phyloP scores from a whole-genome alignment of 2,888 invertebrate genomes.

The Melanotus villosus region DNA sequence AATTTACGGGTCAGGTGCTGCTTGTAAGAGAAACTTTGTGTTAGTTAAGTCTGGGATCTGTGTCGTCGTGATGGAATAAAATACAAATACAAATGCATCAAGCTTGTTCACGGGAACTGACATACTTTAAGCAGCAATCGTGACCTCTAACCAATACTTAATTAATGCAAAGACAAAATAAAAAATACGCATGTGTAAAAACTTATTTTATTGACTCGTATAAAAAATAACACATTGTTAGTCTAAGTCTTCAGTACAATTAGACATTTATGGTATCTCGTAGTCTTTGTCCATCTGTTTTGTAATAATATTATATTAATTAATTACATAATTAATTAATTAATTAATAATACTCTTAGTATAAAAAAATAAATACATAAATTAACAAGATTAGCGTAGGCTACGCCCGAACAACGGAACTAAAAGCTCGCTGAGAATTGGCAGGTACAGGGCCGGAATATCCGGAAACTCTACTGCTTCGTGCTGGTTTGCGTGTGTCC shows the following conservation, averaged over 20 bases:
- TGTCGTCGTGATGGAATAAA: slow-evolving; percentile 8
- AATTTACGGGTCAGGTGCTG: slow-evolving; percentile 15
- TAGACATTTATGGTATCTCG: slow-evolving; percentile 59
- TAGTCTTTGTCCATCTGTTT: slow-evolving; percentile 61
- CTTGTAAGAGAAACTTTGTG: background rate
- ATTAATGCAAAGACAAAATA: slow-evolving; percentile 19
- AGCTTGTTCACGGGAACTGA: slow-evolving; percentile 21
- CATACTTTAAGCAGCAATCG: slow-evolving; percentile 17
- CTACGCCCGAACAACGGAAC: slow-evolving; percentile 55
- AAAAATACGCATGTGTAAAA: slow-evolving; percentile 36
- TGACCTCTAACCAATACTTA: slow-evolving; percentile 21
- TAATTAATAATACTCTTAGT: slow-evolving; percentile 53
- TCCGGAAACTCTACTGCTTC: slow-evolving; percentile 57
- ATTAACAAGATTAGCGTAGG: slow-evolving; percentile 51
- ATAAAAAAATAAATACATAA: slow-evolving; percentile 62
- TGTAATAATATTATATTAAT: too few species aligned
- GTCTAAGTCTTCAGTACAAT: slow-evolving; percentile 57
- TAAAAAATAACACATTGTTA: slow-evolving; percentile 61
- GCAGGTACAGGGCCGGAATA: slow-evolving; percentile 65
- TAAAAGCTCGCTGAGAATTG: slow-evolving; percentile 61
- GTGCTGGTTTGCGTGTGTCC: slow-evolving; percentile 75
- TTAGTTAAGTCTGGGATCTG: slow-evolving; percentile 12
- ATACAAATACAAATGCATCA: too few species aligned
- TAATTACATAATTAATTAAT: slow-evolving; percentile 33
- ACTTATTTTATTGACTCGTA: slow-evolving; percentile 58